phyloP scores from a whole-genome alignment of 2,888 invertebrate genomes.

The Mesorhabditis sp. region DNA sequence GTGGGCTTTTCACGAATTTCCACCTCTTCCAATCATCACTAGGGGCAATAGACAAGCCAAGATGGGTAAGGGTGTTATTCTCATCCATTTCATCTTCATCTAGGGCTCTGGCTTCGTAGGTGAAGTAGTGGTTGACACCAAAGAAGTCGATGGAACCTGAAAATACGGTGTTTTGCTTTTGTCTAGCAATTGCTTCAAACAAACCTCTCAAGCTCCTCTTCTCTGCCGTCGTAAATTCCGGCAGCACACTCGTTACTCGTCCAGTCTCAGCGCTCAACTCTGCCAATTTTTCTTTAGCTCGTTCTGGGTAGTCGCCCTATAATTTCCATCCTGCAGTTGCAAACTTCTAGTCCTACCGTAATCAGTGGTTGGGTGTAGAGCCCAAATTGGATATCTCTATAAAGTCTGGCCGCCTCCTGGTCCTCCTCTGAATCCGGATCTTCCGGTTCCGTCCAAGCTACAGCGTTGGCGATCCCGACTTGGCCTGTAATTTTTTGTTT shows the following conservation, averaged over 20 bases:
- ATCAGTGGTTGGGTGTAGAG: constrained; percentile 38
- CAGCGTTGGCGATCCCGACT: constrained; percentile 19
- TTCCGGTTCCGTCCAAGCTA: constrained; percentile 5
- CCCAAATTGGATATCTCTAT: constrained; percentile 23
- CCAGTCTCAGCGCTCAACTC: too few species aligned
- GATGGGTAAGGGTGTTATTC: neutral
- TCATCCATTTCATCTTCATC: constrained; percentile 6
- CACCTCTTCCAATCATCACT: too few species aligned
- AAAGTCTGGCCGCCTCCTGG: constrained; percentile 11
- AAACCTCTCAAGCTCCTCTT: too few species aligned
- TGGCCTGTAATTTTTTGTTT: neutral
- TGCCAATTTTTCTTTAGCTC: too few species aligned
- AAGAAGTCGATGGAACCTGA: constrained; percentile 71
- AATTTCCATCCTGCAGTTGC: too few species aligned
- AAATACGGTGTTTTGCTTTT: too few species aligned
- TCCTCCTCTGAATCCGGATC: constrained; percentile 8
- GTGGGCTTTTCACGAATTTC: too few species aligned
- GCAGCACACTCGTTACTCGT: too few species aligned
- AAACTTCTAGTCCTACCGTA: constrained; percentile 38
- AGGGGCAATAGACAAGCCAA: too few species aligned
- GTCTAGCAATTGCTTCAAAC: too few species aligned
- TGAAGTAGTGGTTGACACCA: constrained; percentile 74
- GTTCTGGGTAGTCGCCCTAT: too few species aligned
- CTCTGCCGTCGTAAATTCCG: too few species aligned
- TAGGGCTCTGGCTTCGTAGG: constrained; percentile 9